Percentiles rank a stretch among this genome's conserved stretches.
These are phyloP conservation scores for Brachyistius frenatus DNA, from an alignment of 2,113 vertebrate genomes.

Conservation along the genomic window DNA sequence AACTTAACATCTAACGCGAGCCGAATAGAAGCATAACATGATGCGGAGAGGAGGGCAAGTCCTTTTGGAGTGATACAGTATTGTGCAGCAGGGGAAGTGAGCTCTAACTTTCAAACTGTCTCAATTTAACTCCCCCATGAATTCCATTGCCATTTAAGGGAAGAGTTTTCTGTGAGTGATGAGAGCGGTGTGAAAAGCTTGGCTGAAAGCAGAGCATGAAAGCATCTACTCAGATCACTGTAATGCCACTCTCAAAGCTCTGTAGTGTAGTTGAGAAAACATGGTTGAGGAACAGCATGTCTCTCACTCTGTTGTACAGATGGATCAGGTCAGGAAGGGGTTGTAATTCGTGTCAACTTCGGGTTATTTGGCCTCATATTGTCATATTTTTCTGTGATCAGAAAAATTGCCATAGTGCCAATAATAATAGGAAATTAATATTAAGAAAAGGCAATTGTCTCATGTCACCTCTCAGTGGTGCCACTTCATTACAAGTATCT, in stretches of 20 bases:
- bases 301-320: background rate
- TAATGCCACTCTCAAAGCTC: constrained; percentile 49
- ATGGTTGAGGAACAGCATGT: constrained; percentile 2
- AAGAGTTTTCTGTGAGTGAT: constrained; percentile 50
- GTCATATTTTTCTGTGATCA: background rate
- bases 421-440: too few relatives aligned
- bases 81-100: constrained; percentile 52
- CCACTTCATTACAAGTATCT: too few relatives aligned
- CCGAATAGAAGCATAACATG: constrained; percentile 50
- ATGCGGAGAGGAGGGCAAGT: constrained; percentile 30
- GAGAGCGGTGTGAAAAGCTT: constrained; percentile 62
- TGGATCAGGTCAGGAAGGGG: constrained; percentile 22
- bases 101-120: constrained; percentile 68
- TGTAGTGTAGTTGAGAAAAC: constrained; percentile 60
- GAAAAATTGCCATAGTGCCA: too few relatives aligned
- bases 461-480: too few relatives aligned
- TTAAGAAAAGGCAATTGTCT: too few relatives aligned
- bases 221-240: constrained; percentile 49
- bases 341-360: background rate
- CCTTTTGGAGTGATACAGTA: constrained; percentile 43
- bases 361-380: background rate
- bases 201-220: constrained; percentile 57
- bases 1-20: constrained; percentile 55
- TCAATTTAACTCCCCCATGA: constrained; percentile 64
- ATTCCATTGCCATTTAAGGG: constrained; percentile 77